Evolutionary conservation across 2,113 vertebrate genomes (phyloP), one percentile per base, ranked within the genome.

Genomic region (Aphyosemion australe): DNA sequence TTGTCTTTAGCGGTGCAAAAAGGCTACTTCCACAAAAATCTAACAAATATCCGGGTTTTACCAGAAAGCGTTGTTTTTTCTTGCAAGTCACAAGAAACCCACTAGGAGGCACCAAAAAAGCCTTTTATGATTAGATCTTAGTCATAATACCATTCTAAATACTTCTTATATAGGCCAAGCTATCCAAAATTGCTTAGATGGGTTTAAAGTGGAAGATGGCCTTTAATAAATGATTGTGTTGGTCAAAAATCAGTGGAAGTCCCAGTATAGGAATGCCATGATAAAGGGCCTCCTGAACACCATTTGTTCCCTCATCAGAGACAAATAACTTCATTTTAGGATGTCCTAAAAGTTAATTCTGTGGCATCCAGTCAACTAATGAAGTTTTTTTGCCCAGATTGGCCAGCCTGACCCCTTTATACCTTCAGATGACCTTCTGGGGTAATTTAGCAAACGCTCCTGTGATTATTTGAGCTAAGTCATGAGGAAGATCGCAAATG

Each of bases 361-460:
- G 92, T 2, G 89, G 89, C 74, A 92, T 69, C 92, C 92, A 93
- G 52, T 90, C 74, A 1, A 87, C 76, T 15, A 92, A 4, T 2
- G 89, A 37, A 37, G 34, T 51, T n/a, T 91, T 92, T 68, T 89
- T 90, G 7, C 90, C 89, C 43, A 93, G 51, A 65, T 54, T 76
- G 4, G 60, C 39, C 7, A 89, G 90, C 15, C 37, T 71, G 8
- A 59, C 50, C 2, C 88, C 88, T 34, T 65, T 60, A 51, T 92
- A 57, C 42, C 83, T 85, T 90, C 90, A 93, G 41, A 93, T 91
- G 4, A 93, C 87, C 65, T 86, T 91, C 60, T 93, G 90, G 3
- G 88, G 90, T 16, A 92, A 53, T 61, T 85, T 72, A 12, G 91
- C 83, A 41, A 93, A 89, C 32, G 76, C 74, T 31, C 78, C 74